Percentiles rank a stretch among this genome's conserved stretches.
These are phyloP conservation scores for Pecten maximus DNA, from an alignment of 2,888 invertebrate species.

Conservation along the genomic window DNA sequence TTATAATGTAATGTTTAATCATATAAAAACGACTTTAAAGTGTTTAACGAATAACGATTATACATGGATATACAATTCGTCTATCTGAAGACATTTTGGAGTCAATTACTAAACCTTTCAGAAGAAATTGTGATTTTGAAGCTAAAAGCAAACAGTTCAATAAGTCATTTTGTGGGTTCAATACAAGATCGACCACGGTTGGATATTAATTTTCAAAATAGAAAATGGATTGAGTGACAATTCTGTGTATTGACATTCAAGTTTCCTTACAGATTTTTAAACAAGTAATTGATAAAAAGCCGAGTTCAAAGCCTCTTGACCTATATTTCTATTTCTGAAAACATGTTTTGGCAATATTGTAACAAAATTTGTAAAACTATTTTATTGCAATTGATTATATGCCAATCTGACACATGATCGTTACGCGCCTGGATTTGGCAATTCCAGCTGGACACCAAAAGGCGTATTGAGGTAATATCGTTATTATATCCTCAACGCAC, in stretches of 20 bases:
- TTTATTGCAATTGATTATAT: not conserved
- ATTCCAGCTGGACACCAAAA: not conserved
- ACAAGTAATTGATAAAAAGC: not conserved
- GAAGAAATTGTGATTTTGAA: not conserved
- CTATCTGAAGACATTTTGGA: not conserved
- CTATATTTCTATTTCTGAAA: not conserved
- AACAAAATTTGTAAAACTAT: not conserved
- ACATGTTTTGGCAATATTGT: not conserved
- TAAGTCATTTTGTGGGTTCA: too few relatives aligned
- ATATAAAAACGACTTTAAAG: not conserved
- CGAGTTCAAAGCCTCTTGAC: not conserved
- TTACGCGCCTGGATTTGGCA: not conserved
- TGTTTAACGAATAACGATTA: too few relatives aligned
- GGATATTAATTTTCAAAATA: not conserved
- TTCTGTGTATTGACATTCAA: not conserved
- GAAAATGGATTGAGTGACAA: not conserved
- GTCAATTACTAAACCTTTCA: not conserved
- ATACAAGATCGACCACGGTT: not conserved
- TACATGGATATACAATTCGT: not conserved
- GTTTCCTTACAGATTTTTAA: not conserved
- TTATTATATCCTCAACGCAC: not conserved
- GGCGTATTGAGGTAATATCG: not conserved
- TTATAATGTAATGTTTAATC: not conserved
- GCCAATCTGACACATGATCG: not conserved
- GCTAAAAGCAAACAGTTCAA: not conserved